A percentile compares a stretch with the other conserved stretches of the same genome.
Evolutionary conservation across 2,888 invertebrate species (phyloP).

Genomic region (Lypha dubia): DNA sequence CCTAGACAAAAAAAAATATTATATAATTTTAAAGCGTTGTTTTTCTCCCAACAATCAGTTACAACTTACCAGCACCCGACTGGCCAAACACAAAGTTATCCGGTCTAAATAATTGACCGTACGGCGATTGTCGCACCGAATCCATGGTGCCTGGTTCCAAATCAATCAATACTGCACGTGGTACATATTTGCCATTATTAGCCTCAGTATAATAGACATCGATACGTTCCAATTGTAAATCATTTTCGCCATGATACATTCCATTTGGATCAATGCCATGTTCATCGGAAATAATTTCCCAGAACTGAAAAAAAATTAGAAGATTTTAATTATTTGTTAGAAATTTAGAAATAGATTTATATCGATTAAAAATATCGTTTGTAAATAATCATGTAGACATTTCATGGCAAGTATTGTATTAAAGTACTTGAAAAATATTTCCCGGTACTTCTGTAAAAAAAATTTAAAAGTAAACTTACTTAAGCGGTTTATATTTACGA

Average conservation of each 20-base stretch:
- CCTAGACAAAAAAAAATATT: conserved; percentile 83
- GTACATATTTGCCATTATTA: conserved; percentile 89
- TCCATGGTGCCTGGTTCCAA: conserved; percentile 96
- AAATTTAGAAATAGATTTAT: too few relatives aligned
- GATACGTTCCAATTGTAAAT: conserved; percentile 90
- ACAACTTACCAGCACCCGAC: conserved; percentile 88
- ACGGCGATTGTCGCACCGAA: conserved; percentile 90
- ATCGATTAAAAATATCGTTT: too few relatives aligned
- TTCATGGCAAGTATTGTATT: too few relatives aligned
- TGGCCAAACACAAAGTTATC: conserved; percentile 94
- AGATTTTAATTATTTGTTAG: neutral
- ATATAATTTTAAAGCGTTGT: neutral
- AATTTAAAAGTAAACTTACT: too few relatives aligned
- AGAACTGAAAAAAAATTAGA: conserved; percentile 84
- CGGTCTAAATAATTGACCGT: conserved; percentile 92
- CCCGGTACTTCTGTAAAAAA: too few relatives aligned
- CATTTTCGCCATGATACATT: conserved; percentile 89
- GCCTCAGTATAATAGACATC: conserved; percentile 93
- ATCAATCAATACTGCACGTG: conserved; percentile 93
- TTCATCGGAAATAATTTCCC: conserved; percentile 92
- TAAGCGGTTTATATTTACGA: too few relatives aligned
- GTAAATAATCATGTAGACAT: too few relatives aligned
- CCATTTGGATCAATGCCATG: conserved; percentile 91
- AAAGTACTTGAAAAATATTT: too few relatives aligned
- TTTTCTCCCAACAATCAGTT: neutral